Evolutionary conservation across 1,140 invertebrate species (phyloP), one percentile per base, ranked within the genome.

Genomic region (Cydia amplana): DNA sequence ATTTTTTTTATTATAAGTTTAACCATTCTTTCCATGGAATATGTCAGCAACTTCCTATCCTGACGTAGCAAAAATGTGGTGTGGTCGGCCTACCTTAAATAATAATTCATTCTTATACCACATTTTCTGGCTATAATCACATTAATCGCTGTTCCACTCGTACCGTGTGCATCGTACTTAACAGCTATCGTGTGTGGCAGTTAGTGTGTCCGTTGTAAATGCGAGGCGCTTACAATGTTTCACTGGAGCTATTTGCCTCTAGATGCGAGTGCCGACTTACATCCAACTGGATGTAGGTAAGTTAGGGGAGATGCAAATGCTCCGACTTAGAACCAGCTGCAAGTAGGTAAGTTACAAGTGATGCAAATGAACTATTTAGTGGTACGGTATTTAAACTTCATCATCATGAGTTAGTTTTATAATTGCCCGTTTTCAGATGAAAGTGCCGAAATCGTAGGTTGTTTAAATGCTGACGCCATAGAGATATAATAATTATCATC

Each of bases 191-290:
- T 60, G 20, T 60, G 55, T 23, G 55, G 55, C 55, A 60, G 55
- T 60, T 60, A 60, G 20, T 60, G 55, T 55, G 51, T 60, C 18
- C 55, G 55, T 60, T 60, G 55, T 60, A 60, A 60, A 60, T 60
- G 55, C 20, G 55, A 60, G n/a, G 55, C 55, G n/a, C 55, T 60
- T 60, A 60, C 55, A 60, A 60, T 60, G 55, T 60, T 60, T 60
- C 55, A 60, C 55, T 23, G 55, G 55, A 23, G 55, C 55, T 12
- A 60, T 60, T 60, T 23, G 55, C 18, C 55, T 60, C 18, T 12
- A 60, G 55, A 60, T 60, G n/a, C 55, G 7, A 60, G 18, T 12
- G 18, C 55, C 20, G 55, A 60, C 55, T 60, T 60, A 60, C 55
- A 23, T 60, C 6, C 6, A 18, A 60, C 55, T 51, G 49, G 49